These are phyloP conservation scores for Paralichthys olivaceus DNA, from an alignment of 2,113 vertebrate genomes.

Conservation along the genomic window DNA sequence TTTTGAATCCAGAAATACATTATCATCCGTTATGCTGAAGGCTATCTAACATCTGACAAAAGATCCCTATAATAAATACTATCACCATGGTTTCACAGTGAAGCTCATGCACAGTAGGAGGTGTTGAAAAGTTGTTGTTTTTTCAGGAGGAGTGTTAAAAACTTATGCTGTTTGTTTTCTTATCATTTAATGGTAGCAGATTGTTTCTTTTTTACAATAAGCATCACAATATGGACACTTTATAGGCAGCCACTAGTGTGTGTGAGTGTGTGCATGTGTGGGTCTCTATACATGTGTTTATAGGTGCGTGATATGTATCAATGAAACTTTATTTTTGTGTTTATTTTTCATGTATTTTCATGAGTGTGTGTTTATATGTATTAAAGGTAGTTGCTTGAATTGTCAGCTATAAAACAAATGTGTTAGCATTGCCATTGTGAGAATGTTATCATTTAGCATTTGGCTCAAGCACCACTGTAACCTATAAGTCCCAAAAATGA, in stretches of 20 bases:
- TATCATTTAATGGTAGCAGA: neutral
- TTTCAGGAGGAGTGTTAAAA: neutral
- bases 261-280: neutral
- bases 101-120: neutral
- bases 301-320: neutral
- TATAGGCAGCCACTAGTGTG: neutral
- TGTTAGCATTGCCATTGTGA: no score
- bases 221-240: constrained; percentile 1
- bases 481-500: no score
- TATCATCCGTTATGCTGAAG: neutral
- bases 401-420: no score
- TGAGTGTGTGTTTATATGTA: neutral
- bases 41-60: neutral
- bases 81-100: neutral
- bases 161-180: neutral
- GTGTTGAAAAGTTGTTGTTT: constrained; percentile 11
- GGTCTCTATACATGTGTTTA: neutral
- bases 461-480: no score
- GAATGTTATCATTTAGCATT: no score
- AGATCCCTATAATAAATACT: neutral
- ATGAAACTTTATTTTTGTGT: neutral
- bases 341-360: neutral
- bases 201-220: neutral
- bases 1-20: neutral
- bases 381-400: neutral